Percentiles rank a stretch among this genome's conserved stretches.
phyloP scores from a whole-genome alignment of 1,140 invertebrate species.

The Macrostomum lignano region DNA sequence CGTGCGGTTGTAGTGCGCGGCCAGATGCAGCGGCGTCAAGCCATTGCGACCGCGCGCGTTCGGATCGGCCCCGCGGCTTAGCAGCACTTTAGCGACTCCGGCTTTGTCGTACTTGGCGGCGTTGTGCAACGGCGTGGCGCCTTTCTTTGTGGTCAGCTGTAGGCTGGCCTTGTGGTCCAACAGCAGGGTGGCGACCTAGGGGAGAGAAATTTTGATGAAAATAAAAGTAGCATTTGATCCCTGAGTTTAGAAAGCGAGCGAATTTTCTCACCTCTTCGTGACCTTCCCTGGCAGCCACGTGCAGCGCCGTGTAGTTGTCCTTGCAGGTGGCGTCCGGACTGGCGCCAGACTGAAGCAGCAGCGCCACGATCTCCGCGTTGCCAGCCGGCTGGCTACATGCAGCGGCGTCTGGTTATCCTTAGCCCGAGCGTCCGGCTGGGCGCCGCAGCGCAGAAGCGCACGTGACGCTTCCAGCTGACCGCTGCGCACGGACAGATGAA shows the following conservation, averaged over 20 bases:
- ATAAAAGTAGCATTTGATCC: slow-evolving; percentile 1
- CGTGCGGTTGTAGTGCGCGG: slow-evolving; percentile 67
- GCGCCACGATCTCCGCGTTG: slow-evolving; percentile 61
- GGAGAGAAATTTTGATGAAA: not conserved
- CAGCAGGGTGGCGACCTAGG: slow-evolving; percentile 60
- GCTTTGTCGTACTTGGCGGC: slow-evolving; percentile 92
- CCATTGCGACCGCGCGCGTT: slow-evolving; percentile 40
- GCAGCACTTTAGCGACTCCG: slow-evolving; percentile 71
- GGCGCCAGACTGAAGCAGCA: slow-evolving; percentile 34
- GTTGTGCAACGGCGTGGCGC: slow-evolving; percentile 60
- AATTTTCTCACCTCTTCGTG: slow-evolving; percentile 89
- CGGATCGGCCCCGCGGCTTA: slow-evolving; percentile 61
- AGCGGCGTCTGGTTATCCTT: slow-evolving; percentile 43
- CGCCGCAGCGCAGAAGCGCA: slow-evolving; percentile 65
- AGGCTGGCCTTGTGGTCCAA: slow-evolving; percentile 70
- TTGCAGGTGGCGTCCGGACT: not conserved
- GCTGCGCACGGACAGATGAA: slow-evolving; percentile 75
- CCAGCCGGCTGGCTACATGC: slow-evolving; percentile 69
- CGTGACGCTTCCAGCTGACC: slow-evolving; percentile 82
- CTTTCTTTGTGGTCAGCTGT: slow-evolving; percentile 35
- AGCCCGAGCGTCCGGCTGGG: slow-evolving; percentile 70
- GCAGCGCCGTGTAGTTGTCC: slow-evolving; percentile 59
- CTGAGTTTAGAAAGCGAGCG: slow-evolving; percentile 71
- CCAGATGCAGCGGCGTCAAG: slow-evolving; percentile 83
- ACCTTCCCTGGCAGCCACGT: slow-evolving; percentile 93